A percentile compares a stretch with the other conserved stretches of the same genome.
Conservation (phyloP, 2,113 vertebrate species). For the Cheilinus undulatus region DNA sequence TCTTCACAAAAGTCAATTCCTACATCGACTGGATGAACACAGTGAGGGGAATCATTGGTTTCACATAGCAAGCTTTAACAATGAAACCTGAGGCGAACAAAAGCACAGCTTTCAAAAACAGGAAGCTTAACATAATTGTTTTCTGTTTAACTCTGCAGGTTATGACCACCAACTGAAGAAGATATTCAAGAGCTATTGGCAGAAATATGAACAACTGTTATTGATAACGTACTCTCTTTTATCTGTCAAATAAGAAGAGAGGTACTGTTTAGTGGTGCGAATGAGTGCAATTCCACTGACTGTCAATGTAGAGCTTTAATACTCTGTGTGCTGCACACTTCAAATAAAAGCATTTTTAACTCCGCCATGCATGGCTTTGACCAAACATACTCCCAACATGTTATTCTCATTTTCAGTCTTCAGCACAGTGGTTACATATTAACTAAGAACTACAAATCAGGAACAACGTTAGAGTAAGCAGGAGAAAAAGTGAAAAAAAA, state of each 20-base stretch:
- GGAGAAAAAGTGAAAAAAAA: too few relatives aligned
- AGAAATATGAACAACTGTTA: conserved; percentile 2
- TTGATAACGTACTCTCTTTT: neutral
- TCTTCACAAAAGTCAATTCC: conserved; percentile 89
- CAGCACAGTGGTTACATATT: neutral
- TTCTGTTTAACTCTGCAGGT: conserved; percentile 51
- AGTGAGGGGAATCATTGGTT: conserved; percentile 73
- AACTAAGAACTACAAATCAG: neutral
- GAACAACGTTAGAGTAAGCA: neutral
- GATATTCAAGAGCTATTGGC: neutral
- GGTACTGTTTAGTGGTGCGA: neutral
- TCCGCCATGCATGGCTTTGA: neutral
- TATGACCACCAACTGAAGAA: conserved; percentile 53
- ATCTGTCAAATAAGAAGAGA: neutral
- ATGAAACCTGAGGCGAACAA: conserved; percentile 9
- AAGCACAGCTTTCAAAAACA: conserved; percentile 35
- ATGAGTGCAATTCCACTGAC: neutral
- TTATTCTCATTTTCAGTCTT: neutral
- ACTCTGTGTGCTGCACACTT: neutral
- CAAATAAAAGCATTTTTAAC: neutral
- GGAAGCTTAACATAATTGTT: conserved; percentile 25
- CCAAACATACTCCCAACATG: too few relatives aligned
- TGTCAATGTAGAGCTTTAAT: neutral
- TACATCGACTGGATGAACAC: conserved; percentile 87
- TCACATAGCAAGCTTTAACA: conserved; percentile 3